Conservation (phyloP, 2,888 invertebrate genomes). For the Teleiodes luculella region DNA sequence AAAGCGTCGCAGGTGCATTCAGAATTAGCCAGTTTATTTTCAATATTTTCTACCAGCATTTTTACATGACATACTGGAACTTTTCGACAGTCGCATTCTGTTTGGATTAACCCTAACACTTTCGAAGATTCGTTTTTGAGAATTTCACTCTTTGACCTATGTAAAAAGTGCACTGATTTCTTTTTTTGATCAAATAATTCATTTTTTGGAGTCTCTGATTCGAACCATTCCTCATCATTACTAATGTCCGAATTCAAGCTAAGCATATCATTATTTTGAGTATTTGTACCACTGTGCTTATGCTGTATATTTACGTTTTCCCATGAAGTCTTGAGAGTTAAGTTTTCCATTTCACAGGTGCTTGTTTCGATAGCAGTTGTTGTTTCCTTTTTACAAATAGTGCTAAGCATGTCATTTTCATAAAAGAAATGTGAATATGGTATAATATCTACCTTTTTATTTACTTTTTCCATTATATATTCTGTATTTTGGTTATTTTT, state of each 20-base stretch:
- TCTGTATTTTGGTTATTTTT: conserved; percentile 34
- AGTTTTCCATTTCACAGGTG: neutral
- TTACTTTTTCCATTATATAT: conserved; percentile 44
- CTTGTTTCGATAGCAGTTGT: neutral
- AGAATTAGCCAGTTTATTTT: conserved; percentile 48
- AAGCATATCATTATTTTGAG: neutral
- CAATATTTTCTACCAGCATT: conserved; percentile 65
- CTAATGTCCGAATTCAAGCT: neutral
- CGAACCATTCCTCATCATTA: conserved; percentile 33
- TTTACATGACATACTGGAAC: conserved; percentile 70
- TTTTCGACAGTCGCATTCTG: conserved; percentile 53
- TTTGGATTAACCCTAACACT: conserved; percentile 17
- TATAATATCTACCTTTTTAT: conserved; percentile 11
- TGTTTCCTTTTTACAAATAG: too few species aligned
- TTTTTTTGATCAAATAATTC: conserved; percentile 16
- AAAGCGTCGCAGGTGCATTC: conserved; percentile 64
- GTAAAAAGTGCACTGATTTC: conserved; percentile 38
- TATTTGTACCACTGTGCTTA: neutral
- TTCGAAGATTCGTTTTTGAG: conserved; percentile 18
- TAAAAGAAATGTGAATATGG: too few species aligned
- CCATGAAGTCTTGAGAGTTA: neutral
- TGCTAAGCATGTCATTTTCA: too few species aligned
- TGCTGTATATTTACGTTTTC: neutral
- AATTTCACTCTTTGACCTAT: conserved; percentile 24
- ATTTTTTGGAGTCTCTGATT: conserved; percentile 20